A percentile compares a stretch with the other conserved stretches of the same genome.
Conservation (phyloP, 2,797 vertebrate species). For the Holocentrus rufus region DNA sequence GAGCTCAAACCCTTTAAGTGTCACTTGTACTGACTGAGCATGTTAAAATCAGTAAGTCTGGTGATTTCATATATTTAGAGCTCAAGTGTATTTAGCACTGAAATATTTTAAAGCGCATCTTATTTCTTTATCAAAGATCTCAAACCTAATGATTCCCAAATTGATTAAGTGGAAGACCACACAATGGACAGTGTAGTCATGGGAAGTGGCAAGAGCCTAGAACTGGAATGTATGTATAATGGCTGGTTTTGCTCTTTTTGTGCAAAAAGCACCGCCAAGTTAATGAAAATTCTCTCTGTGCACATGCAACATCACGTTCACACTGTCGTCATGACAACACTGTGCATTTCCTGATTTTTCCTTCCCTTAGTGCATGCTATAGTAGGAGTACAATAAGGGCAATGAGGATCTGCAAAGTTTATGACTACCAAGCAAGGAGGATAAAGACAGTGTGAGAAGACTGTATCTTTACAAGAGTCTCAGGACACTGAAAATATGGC, state of each 20-base stretch:
- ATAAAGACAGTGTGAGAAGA: background rate
- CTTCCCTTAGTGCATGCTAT: background rate
- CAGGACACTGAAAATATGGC: background rate
- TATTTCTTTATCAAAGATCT: background rate
- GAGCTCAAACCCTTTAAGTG: too few species aligned
- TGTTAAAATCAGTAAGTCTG: too few species aligned
- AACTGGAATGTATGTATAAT: background rate
- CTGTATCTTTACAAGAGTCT: background rate
- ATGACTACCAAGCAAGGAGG: background rate
- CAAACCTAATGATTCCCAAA: background rate
- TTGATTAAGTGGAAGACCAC: background rate
- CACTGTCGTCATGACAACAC: background rate
- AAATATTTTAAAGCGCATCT: too few species aligned
- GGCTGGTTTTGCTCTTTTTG: background rate
- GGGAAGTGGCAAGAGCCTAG: background rate
- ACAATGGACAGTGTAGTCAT: background rate
- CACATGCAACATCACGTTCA: background rate
- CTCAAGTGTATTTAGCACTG: too few species aligned
- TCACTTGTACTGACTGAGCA: too few species aligned
- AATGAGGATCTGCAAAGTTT: background rate
- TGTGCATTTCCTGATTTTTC: background rate
- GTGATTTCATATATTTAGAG: too few species aligned
- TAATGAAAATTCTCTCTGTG: background rate
- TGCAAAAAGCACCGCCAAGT: background rate
- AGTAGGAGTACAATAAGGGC: background rate